Evolutionary conservation across 1,140 invertebrate genomes (phyloP), one percentile per base, ranked within the genome.

Genomic region (Psix sp.): DNA sequence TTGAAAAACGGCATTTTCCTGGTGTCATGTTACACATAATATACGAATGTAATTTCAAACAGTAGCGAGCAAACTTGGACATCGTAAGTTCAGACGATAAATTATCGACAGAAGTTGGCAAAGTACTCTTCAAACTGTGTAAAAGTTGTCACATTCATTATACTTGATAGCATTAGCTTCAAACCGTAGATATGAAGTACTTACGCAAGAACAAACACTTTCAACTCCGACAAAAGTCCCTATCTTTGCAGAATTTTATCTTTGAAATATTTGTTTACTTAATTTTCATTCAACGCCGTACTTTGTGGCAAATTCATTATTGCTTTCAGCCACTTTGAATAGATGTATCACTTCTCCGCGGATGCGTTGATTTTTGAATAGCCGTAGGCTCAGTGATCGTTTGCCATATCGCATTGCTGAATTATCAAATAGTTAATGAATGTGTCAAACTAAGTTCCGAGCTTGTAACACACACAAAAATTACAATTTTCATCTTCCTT

Each of bases 141-240:
- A 76, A 76, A 76, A 76, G 74, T 76, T 71, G 74, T 76, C 74
- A 66, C 67, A 76, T 76, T 76, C 62, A 76, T 72, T 76, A 76
- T 67, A 72, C 67, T 71, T 76, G 74, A 76, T 76, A 76, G 63
- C 74, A 76, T 76, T 76, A 76, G 74, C 74, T 76, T 71, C 74
- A 62, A 72, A 66, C 57, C 52, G 51, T 68, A 76, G 67, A 72
- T 68, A 72, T 65, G 63, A 72, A 72, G 74, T 76, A 71, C 74
- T 71, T 76, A 76, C 66, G 62, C 67, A 67, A 75, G 66, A 75
- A 75, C 66, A 76, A 76, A 76, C 66, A 71, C 66, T 76, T 62
- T n/a, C 60, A 76, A 76, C 74, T 76, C 56, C 18, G 62, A 66
- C 49, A 67, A 72, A 67, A 76, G 62, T 71, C 56, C 56, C 67